phyloP scores from a whole-genome alignment of 2,888 invertebrate genomes.

The Lottia scabra region DNA sequence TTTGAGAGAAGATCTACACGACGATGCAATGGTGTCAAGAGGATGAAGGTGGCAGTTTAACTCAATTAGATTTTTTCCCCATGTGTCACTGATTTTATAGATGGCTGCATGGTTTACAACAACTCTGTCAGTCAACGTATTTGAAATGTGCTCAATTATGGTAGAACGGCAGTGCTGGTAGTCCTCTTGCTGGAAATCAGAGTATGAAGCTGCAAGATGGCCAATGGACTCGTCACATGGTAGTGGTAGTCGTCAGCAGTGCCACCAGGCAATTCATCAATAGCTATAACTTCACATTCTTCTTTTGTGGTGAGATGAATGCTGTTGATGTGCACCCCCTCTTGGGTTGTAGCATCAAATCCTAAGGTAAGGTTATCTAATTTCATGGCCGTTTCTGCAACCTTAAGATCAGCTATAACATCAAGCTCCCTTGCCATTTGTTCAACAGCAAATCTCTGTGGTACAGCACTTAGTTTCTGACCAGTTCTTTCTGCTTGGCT shows the following conservation, averaged over 20 bases:
- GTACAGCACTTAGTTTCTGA: not conserved
- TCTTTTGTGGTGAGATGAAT: slow-evolving; percentile 26
- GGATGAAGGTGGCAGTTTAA: slow-evolving; percentile 31
- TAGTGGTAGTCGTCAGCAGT: slow-evolving; percentile 26
- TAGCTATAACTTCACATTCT: slow-evolving; percentile 14
- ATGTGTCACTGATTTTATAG: slow-evolving; percentile 4
- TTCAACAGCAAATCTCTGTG: not conserved
- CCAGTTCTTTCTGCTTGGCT: not conserved
- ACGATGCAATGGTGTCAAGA: slow-evolving; percentile 23
- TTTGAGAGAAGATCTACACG: slow-evolving; percentile 20
- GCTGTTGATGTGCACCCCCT: slow-evolving; percentile 26
- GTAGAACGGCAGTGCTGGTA: slow-evolving; percentile 10
- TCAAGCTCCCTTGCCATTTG: too few species aligned
- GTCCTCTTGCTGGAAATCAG: slow-evolving; percentile 10
- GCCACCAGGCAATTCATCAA: slow-evolving; percentile 29
- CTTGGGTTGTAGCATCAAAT: too few species aligned
- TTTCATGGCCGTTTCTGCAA: slow-evolving; percentile 18
- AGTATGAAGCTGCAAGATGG: slow-evolving; percentile 14
- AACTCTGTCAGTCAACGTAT: slow-evolving; percentile 29
- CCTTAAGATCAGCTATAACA: slow-evolving; percentile 20
- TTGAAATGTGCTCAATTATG: slow-evolving; percentile 23
- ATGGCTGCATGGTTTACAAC: slow-evolving; percentile 28
- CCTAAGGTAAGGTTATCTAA: slow-evolving; percentile 23
- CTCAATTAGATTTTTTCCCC: slow-evolving; percentile 24
- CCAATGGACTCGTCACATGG: slow-evolving; percentile 24